These are phyloP conservation scores for Euclidia mi DNA, from an alignment of 2,888 invertebrate species.

Conservation along the genomic window DNA sequence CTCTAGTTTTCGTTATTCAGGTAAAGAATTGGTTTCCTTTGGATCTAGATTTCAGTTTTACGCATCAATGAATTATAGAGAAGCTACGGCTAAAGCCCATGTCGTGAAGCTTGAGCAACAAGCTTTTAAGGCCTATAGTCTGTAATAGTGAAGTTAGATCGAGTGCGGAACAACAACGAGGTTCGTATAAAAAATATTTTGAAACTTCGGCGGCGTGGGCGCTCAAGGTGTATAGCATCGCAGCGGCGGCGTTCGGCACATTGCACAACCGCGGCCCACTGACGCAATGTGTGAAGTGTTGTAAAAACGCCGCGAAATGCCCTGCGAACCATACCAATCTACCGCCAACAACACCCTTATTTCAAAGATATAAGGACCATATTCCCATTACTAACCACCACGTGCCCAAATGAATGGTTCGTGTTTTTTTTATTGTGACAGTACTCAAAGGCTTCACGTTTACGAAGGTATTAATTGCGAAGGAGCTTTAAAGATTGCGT, in stretches of 20 bases:
- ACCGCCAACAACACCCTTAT: constrained; percentile 20
- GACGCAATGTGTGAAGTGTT: constrained; percentile 56
- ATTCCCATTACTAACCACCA: background rate
- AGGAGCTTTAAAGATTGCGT: constrained; percentile 7
- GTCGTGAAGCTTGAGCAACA: constrained; percentile 38
- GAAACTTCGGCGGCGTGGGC: constrained; percentile 55
- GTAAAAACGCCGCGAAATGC: constrained; percentile 50
- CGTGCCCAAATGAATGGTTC: background rate
- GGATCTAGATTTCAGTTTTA: too few relatives aligned
- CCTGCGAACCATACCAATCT: constrained; percentile 24
- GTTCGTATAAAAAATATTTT: constrained; percentile 53
- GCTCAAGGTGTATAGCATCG: constrained; percentile 58
- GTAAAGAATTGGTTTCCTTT: too few relatives aligned
- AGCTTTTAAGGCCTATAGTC: constrained; percentile 39
- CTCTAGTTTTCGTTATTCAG: too few relatives aligned
- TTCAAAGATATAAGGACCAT: constrained; percentile 8
- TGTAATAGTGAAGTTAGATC: constrained; percentile 30
- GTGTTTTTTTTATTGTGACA: constrained; percentile 21
- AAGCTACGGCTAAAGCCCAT: constrained; percentile 27
- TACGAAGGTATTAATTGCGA: constrained; percentile 8
- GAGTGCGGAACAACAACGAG: constrained; percentile 53
- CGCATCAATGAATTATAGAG: too few relatives aligned
- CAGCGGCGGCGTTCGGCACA: constrained; percentile 39
- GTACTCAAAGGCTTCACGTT: constrained; percentile 7
- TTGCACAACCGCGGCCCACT: constrained; percentile 55